Evolutionary conservation across 1,140 invertebrate species (phyloP), one percentile per base, ranked within the genome.

Genomic region (Ditylenchus dipsaci): DNA sequence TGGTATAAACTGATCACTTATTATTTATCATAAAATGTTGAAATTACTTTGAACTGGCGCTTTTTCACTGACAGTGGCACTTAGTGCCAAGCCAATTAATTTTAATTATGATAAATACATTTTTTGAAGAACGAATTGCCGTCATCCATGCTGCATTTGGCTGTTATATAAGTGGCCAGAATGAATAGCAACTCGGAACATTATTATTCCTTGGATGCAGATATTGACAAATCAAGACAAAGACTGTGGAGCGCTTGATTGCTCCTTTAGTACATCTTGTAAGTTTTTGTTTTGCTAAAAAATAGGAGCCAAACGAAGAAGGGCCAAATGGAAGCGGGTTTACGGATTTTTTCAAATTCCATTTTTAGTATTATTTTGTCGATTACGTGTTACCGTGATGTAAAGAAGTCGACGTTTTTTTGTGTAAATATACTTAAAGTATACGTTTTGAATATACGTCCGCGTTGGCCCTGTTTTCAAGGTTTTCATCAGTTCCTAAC

Each of bases 171-270:
- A 61, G 29, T 33, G 3, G 19, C 27, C n/a, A 61, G 1, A 45
- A 61, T 61, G 59, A 45, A 61, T 33, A 15, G 3, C n/a, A 61
- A 61, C 17, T 19, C n/a, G n/a, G 23, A 17, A 3, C 49, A 53
- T 67, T 53, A 21, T 26, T 71, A n/a, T 27, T 68, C 42, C 42
- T 64, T 71, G n/a, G 63, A 65, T n/a, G 57, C 42, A 5, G 59
- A 71, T 53, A 71, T 71, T 21, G 69, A 71, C 30, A 59, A 74
- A 53, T 71, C 9, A 71, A 73, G 43, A 71, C 69, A 49, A 71
- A 63, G 23, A 71, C 68, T 26, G 68, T 73, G 38, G 69, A 71
- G 33, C 57, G 69, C 7, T 60, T 71, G 29, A 71, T 71, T 1
- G 43, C 69, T 15, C 69, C 69, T 9, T 26, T 71, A 21, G 53